Evolutionary conservation across 2,888 invertebrate genomes (phyloP).

Genomic region (Drosophila infuscata): DNA sequence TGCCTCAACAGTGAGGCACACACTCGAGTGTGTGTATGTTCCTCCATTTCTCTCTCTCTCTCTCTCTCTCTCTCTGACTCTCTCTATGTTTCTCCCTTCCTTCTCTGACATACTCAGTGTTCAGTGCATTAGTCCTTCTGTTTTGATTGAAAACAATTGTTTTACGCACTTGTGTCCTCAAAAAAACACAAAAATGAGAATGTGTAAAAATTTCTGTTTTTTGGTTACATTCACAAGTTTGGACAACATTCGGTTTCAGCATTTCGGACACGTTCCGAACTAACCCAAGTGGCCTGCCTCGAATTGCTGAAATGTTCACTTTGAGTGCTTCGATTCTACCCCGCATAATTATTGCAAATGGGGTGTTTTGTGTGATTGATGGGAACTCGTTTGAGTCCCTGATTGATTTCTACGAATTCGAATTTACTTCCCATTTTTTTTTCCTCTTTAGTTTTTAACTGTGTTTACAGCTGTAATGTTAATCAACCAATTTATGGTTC

Average conservation of each 20-base stretch:
- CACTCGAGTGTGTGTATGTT: background rate
- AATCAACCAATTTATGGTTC: background rate
- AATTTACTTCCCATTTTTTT: background rate
- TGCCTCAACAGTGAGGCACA: conserved; percentile 3
- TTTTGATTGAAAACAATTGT: conserved; percentile 24
- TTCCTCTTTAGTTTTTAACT: background rate
- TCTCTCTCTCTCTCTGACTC: background rate
- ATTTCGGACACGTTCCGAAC: conserved; percentile 43
- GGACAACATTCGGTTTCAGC: conserved; percentile 11
- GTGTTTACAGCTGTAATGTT: background rate
- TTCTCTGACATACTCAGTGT: background rate
- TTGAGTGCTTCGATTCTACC: conserved; percentile 32
- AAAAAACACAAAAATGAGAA: conserved; percentile 14
- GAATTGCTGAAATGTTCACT: conserved; percentile 29
- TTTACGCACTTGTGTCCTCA: conserved; percentile 34
- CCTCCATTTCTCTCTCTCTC: background rate
- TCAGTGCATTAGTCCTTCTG: conserved; percentile 21
- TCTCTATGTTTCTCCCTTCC: background rate
- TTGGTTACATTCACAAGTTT: conserved; percentile 21
- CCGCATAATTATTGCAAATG: conserved; percentile 12
- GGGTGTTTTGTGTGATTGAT: conserved; percentile 10
- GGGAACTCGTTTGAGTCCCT: background rate
- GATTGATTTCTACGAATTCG: background rate
- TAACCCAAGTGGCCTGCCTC: conserved; percentile 30
- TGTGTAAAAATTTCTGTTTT: conserved; percentile 8